A percentile compares a stretch with the other conserved stretches of the same genome.
phyloP scores from a whole-genome alignment of 2,113 vertebrate species.

The Phocoena sinus region DNA sequence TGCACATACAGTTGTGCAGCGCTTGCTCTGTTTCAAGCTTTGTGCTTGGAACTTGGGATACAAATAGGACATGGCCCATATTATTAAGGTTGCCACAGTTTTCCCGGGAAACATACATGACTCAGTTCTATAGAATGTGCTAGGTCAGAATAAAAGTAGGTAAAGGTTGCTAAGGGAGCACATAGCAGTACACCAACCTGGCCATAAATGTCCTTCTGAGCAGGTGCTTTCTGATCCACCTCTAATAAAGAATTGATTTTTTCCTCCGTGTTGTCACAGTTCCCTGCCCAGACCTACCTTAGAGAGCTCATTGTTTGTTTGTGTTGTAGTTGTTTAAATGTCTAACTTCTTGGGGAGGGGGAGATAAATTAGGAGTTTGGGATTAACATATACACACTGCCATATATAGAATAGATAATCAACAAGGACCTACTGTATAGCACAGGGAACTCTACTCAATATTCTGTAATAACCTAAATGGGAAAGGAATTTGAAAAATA shows the following conservation, averaged over 20 bases:
- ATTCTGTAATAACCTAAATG: not conserved
- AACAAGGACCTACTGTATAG: not conserved
- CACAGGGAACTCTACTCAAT: not conserved
- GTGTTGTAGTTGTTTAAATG: not conserved
- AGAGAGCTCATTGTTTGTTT: not conserved
- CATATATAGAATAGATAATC: not conserved
- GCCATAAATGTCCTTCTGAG: not conserved
- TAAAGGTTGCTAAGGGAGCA: not conserved
- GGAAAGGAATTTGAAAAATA: not conserved
- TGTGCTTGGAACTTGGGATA: not conserved
- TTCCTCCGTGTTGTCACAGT: not conserved
- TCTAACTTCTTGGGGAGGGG: not conserved
- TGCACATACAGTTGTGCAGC: not conserved
- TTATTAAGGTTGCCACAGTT: not conserved
- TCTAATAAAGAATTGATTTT: not conserved
- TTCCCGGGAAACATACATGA: not conserved
- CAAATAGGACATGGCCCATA: not conserved
- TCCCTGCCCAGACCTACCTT: not conserved
- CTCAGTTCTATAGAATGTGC: not conserved
- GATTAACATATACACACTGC: not conserved
- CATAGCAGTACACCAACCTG: rapidly evolving
- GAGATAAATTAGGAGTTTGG: not conserved
- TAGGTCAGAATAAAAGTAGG: not conserved
- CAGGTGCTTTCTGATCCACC: not conserved
- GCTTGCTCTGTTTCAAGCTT: not conserved